phyloP scores from a whole-genome alignment of 2,888 invertebrate genomes.

The Abrostola triplasia region DNA sequence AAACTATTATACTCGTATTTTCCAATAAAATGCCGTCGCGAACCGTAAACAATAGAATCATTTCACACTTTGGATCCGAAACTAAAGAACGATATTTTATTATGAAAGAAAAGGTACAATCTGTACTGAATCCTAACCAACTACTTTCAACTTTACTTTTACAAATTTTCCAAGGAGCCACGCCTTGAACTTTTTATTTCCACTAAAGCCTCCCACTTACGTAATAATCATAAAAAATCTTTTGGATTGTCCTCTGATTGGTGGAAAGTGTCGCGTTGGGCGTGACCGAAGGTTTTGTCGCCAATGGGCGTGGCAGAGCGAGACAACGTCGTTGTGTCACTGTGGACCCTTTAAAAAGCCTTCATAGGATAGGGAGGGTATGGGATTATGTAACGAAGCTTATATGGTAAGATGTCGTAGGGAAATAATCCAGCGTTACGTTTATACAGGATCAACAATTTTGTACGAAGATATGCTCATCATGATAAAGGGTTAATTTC shows the following conservation, averaged over 20 bases:
- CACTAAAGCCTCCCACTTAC: conserved; percentile 46
- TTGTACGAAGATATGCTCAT: not conserved
- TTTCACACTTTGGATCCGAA: too few species aligned
- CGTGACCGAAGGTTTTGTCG: conserved; percentile 83
- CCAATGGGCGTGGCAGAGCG: conserved; percentile 83
- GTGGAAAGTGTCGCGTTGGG: conserved; percentile 84
- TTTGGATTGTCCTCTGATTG: conserved; percentile 65
- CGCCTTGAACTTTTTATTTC: conserved; percentile 41
- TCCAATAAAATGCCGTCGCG: too few species aligned
- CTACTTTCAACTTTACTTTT: not conserved
- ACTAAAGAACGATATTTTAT: not conserved
- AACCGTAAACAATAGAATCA: too few species aligned
- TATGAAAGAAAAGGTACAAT: not conserved
- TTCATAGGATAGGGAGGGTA: conserved; percentile 50
- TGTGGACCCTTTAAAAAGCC: conserved; percentile 78
- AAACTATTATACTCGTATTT: too few species aligned
- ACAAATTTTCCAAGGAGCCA: conserved; percentile 16
- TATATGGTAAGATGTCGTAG: conserved; percentile 27
- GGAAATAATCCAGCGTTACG: conserved; percentile 7
- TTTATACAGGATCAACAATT: not conserved
- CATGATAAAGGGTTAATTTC: too few species aligned
- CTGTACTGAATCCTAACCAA: not conserved
- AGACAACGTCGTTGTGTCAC: conserved; percentile 79
- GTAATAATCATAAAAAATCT: conserved; percentile 67
- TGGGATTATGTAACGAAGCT: conserved; percentile 51